Conservation (phyloP, 2,797 vertebrate genomes). For the Lutjanus campechanus region DNA sequence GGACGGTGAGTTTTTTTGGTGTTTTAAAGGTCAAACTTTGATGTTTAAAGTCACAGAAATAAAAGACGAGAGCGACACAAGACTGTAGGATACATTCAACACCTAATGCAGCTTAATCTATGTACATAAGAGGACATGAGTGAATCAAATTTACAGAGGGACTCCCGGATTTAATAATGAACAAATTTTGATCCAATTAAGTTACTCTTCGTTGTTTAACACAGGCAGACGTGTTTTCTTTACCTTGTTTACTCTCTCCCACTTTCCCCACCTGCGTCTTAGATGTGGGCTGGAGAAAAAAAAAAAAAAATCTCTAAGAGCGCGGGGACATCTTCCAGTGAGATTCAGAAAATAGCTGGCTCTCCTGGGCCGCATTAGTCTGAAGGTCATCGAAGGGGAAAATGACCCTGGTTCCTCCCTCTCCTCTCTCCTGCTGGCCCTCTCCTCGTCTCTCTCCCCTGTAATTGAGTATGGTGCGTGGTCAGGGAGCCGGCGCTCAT, state of each 20-base stretch:
- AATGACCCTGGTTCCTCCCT: conserved; percentile 75
- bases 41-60: neutral
- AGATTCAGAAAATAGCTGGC: conserved; percentile 79
- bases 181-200: conserved; percentile 19
- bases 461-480: conserved; percentile 81
- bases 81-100: too few relatives aligned
- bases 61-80: neutral
- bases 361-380: conserved; percentile 83
- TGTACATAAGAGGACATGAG: neutral
- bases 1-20: too few relatives aligned
- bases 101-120: neutral
- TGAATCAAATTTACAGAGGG: conserved; percentile 24
- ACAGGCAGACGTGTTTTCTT: conserved; percentile 37
- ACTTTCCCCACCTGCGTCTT: conserved; percentile 48
- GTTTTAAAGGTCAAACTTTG: too few relatives aligned
- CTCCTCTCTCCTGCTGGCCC: conserved; percentile 67
- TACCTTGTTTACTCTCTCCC: conserved; percentile 10
- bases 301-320: conserved; percentile 42
- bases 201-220: conserved; percentile 37
- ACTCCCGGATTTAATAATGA: conserved; percentile 20
- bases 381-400: conserved; percentile 84
- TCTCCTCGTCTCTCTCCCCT: conserved; percentile 69
- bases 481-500: conserved; percentile 78
- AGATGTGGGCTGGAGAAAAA: conserved; percentile 30
- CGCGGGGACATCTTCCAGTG: conserved; percentile 69